A percentile compares a stretch with the other conserved stretches of the same genome.
These are phyloP conservation scores for Drosophila greeni DNA, from an alignment of 2,888 invertebrate genomes.

Conservation along the genomic window DNA sequence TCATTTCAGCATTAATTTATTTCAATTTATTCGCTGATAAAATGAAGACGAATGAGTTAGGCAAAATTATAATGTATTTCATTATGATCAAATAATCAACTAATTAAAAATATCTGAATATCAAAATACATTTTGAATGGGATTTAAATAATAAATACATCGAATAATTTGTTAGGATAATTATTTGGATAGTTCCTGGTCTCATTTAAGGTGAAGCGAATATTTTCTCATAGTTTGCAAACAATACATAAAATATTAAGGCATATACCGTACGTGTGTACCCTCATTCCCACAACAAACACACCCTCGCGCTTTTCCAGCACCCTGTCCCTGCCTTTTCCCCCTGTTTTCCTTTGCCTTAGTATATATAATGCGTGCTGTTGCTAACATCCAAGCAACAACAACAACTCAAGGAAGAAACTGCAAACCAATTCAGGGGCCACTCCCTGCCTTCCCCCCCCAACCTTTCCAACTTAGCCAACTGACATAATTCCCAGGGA, in stretches of 20 bases:
- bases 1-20: constrained; percentile 3
- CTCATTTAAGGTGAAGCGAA: background rate
- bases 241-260: constrained; percentile 42
- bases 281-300: constrained; percentile 32
- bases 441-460: constrained; percentile 3
- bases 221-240: constrained; percentile 58
- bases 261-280: constrained; percentile 28
- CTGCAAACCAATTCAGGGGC: constrained; percentile 22
- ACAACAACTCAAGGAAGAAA: constrained; percentile 24
- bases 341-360: background rate
- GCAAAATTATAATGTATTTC: background rate
- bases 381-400: constrained; percentile 15
- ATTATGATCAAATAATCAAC: background rate
- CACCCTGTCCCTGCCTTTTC: background rate
- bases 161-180: background rate
- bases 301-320: constrained; percentile 4
- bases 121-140: background rate
- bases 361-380: constrained; percentile 20
- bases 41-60: background rate
- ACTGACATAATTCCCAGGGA: constrained; percentile 70
- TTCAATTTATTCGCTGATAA: constrained; percentile 1
- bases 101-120: background rate
- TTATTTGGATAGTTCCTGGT: background rate
- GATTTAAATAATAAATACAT: background rate
- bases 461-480: constrained; percentile 33